Evolutionary conservation across 2,888 invertebrate genomes (phyloP).

Genomic region (Dicyrtomina minuta): DNA sequence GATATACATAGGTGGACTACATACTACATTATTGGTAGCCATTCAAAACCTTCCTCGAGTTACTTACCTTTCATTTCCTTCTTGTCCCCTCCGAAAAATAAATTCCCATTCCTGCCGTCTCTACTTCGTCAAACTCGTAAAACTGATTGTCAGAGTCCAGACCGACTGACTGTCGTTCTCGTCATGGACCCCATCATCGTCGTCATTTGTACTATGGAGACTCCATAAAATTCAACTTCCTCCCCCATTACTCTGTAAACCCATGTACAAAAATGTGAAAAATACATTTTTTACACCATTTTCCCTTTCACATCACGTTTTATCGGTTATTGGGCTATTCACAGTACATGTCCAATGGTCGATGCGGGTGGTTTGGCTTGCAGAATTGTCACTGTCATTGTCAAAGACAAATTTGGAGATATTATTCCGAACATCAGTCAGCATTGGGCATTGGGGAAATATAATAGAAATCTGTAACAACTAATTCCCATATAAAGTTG

Average conservation of each 20-base stretch:
- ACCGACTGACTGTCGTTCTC: background rate
- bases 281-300: background rate
- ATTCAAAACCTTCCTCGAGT: constrained; percentile 5
- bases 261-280: constrained; percentile 13
- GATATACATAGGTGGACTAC: background rate
- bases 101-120: background rate
- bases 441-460: too few relatives aligned
- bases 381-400: too few relatives aligned
- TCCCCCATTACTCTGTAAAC: background rate
- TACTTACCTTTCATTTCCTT: constrained; percentile 26
- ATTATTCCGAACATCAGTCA: too few relatives aligned
- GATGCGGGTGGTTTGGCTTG: too few relatives aligned
- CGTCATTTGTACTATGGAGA: constrained; percentile 21
- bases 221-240: constrained; percentile 17
- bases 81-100: constrained; percentile 8
- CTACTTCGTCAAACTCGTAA: constrained; percentile 18
- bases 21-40: background rate
- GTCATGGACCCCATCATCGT: too few relatives aligned
- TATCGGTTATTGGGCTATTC: too few relatives aligned
- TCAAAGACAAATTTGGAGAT: too few relatives aligned
- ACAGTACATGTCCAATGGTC: too few relatives aligned
- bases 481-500: too few relatives aligned
- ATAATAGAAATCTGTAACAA: too few relatives aligned
- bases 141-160: too few relatives aligned
- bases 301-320: background rate